Base-by-base conservation (phyloP, 2,888 invertebrate genomes). In the Trypoxylon attenuatum region DNA sequence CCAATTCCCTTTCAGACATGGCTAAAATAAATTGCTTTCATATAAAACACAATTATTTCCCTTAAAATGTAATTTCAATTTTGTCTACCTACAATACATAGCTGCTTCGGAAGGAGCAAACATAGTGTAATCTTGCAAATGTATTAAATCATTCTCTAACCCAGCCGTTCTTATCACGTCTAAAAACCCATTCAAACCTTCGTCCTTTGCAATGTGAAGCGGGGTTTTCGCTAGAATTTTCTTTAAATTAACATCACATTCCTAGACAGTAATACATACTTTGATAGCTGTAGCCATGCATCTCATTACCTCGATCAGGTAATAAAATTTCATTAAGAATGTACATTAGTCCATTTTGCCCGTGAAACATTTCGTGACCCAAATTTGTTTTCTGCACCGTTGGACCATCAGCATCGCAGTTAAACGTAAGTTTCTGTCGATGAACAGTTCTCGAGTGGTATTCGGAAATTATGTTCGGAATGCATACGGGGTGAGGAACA, bases 401-500 rank as follows among this genome's bases (percentile, higher is more conserved):
- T 0, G 60, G 41, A 1, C 60, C 51, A n/a, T 22, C 25, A 0
- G 39, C 22, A 1, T 38, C 55, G 16, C 64, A 65, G 6, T 60
- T 55, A 15, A 65, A 16, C 1, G 38, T 46, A 2, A 65, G 13
- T 21, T 47, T 8, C 16, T 60, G 54, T 18, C 39, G 22, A 21
- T 55, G 51, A 19, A 65, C 27, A 8, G 65, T 61, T 16, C n/a
- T 43, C 5, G 38, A 46, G 6, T 22, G 13, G 8, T 51, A 43
- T 18, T 60, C 60, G 49, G 64, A 64, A 41, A 61, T 61, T 15
- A 64, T 42, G 13, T 49, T 61, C 4, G 60, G 19, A 1, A 55
- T 5, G 5, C 60, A 64, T 1, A 64, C 55, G 3, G 65, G 61
- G 25, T 61, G 65, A 3, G 61, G 39, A 8, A 65, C 62, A 5